Percentiles rank a stretch among this genome's conserved stretches.
phyloP scores from a whole-genome alignment of 2,797 vertebrate genomes.

The Neosilurus mollespiculum region DNA sequence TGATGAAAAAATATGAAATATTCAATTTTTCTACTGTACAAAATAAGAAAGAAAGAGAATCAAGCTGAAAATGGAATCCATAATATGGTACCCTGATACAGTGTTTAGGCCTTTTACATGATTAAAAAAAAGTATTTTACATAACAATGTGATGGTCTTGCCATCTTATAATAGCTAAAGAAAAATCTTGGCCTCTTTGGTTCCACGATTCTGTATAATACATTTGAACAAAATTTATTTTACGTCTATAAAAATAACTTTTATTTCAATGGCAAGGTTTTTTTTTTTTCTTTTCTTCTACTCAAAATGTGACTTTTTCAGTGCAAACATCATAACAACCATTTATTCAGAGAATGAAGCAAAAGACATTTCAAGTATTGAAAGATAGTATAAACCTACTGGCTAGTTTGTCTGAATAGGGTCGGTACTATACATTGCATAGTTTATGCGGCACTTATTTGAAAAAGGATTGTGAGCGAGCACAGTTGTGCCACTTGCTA shows the following conservation, averaged over 20 bases:
- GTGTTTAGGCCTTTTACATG: constrained; percentile 84
- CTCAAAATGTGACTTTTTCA: constrained; percentile 85
- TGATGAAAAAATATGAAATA: constrained; percentile 77
- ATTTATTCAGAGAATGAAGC: constrained; percentile 85
- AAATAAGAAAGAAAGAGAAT: constrained; percentile 74
- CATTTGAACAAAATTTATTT: constrained; percentile 89
- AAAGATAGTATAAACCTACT: constrained; percentile 79
- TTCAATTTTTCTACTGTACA: constrained; percentile 84
- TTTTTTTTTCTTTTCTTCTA: constrained; percentile 63
- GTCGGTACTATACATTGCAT: constrained; percentile 93
- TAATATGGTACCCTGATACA: constrained; percentile 88
- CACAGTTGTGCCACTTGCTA: constrained; percentile 72
- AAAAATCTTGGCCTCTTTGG: constrained; percentile 94
- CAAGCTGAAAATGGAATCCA: constrained; percentile 82
- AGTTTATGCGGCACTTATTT: constrained; percentile 89
- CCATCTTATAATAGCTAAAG: constrained; percentile 81
- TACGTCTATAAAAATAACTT: constrained; percentile 96
- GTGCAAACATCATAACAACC: constrained; percentile 96
- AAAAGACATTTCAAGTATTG: constrained; percentile 94
- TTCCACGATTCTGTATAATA: constrained; percentile 93
- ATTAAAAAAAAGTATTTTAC: constrained; percentile 77
- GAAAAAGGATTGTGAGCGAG: constrained; percentile 71
- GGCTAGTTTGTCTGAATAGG: constrained; percentile 77
- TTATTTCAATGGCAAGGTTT: constrained; percentile 84
- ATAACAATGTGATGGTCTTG: constrained; percentile 77